phyloP scores from a whole-genome alignment of 2,888 invertebrate genomes.

The Harpalus rufipes region DNA sequence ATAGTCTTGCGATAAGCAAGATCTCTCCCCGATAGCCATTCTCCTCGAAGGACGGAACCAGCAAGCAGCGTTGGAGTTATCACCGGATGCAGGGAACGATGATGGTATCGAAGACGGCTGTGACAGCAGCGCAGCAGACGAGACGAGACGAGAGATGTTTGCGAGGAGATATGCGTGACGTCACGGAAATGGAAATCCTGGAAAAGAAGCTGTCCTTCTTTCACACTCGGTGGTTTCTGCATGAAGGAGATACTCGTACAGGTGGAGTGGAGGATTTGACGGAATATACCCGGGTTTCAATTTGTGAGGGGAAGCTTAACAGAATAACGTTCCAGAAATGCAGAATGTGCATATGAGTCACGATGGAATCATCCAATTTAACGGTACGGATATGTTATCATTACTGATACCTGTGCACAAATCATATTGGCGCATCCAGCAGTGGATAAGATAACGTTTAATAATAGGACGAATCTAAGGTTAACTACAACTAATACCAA shows the following conservation, averaged over 20 bases:
- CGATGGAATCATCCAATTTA: too few relatives aligned
- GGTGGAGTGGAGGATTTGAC: neutral
- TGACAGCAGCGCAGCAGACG: slow-evolving; percentile 50
- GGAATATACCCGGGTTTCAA: too few relatives aligned
- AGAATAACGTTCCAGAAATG: too few relatives aligned
- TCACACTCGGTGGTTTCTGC: slow-evolving; percentile 40
- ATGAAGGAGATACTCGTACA: slow-evolving; percentile 22
- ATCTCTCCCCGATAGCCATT: slow-evolving; percentile 31
- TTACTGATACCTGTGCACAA: too few relatives aligned
- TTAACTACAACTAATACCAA: too few relatives aligned
- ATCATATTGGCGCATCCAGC: too few relatives aligned
- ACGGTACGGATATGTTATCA: too few relatives aligned
- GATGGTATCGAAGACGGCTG: slow-evolving; percentile 61
- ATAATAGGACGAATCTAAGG: too few relatives aligned
- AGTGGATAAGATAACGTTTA: too few relatives aligned
- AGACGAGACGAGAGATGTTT: slow-evolving; percentile 54
- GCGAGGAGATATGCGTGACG: slow-evolving; percentile 41
- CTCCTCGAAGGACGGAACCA: slow-evolving; percentile 25
- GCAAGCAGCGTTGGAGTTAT: slow-evolving; percentile 40
- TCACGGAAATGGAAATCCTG: slow-evolving; percentile 55
- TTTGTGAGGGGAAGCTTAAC: too few relatives aligned
- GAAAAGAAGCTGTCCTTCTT: slow-evolving; percentile 52
- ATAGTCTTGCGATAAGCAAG: slow-evolving; percentile 28
- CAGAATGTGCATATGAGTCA: too few relatives aligned
- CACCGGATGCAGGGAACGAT: slow-evolving; percentile 62